A percentile compares a stretch with the other conserved stretches of the same genome.
Conservation (phyloP, 2,888 invertebrate genomes). For the Noctua fimbriata region DNA sequence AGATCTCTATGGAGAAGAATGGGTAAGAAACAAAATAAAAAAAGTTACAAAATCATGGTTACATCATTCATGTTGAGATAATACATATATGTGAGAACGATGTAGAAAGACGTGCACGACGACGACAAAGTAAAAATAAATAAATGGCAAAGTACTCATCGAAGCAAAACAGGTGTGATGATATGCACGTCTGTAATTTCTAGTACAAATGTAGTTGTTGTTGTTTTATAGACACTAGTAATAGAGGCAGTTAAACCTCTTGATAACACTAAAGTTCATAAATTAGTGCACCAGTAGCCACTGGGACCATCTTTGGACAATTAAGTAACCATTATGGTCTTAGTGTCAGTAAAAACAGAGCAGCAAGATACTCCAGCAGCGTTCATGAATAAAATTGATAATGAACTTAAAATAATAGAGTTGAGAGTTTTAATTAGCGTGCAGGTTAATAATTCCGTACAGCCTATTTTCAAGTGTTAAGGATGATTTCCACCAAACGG, state of each 20-base stretch:
- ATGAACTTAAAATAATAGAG: not conserved
- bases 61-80: too few species aligned
- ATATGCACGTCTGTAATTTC: not conserved
- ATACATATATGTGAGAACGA: too few species aligned
- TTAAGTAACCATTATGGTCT: constrained; percentile 27
- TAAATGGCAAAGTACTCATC: too few species aligned
- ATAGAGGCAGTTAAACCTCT: not conserved
- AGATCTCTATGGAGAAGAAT: too few species aligned
- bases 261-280: constrained; percentile 17
- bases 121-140: too few species aligned
- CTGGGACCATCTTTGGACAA: constrained; percentile 29
- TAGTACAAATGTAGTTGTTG: not conserved
- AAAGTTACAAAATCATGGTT: too few species aligned
- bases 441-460: not conserved
- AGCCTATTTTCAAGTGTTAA: not conserved
- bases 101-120: too few species aligned
- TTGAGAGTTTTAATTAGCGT: not conserved
- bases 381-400: not conserved
- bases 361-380: not conserved
- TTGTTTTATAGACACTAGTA: not conserved
- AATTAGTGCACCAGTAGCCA: constrained; percentile 15
- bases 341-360: not conserved
- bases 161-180: not conserved
- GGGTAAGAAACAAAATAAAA: too few species aligned
- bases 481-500: too few species aligned